Evolutionary conservation across 2,113 vertebrate species (phyloP).

Genomic region (Panurus biarmicus): DNA sequence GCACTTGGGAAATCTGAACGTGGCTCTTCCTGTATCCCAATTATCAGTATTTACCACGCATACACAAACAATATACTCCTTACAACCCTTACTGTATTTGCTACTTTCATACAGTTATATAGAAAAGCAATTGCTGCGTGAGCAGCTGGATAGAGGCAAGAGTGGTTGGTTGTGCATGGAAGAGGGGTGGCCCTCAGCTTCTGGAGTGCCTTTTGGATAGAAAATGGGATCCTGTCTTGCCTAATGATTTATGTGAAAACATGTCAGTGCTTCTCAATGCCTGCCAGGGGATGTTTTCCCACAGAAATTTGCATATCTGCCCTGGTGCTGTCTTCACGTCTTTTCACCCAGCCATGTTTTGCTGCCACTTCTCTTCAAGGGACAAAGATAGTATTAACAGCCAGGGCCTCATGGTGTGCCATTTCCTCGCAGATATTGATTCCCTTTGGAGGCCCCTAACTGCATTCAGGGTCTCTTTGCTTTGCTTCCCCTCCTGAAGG

Average conservation of each 20-base stretch:
- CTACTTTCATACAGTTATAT: neutral
- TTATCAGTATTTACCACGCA: neutral
- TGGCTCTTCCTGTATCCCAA: neutral
- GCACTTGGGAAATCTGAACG: neutral
- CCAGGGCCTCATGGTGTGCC: neutral
- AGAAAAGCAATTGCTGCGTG: neutral
- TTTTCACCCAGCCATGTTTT: neutral
- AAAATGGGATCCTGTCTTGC: neutral
- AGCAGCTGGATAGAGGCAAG: neutral
- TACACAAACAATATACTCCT: neutral
- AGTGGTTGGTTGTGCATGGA: neutral
- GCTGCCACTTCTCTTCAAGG: neutral
- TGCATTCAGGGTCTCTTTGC: neutral
- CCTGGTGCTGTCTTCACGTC: neutral
- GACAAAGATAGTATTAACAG: neutral
- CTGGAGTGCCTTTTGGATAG: neutral
- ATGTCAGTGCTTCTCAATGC: constrained; percentile 1
- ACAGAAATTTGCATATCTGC: constrained; percentile 29
- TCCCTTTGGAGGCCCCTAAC: neutral
- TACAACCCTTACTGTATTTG: neutral
- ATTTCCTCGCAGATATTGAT: neutral
- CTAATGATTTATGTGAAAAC: constrained; percentile 29
- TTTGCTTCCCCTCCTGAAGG: neutral
- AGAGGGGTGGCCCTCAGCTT: neutral
- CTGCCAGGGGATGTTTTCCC: neutral